Base-by-base conservation (phyloP, 2,888 invertebrate genomes). In the Tineola bisselliella region DNA sequence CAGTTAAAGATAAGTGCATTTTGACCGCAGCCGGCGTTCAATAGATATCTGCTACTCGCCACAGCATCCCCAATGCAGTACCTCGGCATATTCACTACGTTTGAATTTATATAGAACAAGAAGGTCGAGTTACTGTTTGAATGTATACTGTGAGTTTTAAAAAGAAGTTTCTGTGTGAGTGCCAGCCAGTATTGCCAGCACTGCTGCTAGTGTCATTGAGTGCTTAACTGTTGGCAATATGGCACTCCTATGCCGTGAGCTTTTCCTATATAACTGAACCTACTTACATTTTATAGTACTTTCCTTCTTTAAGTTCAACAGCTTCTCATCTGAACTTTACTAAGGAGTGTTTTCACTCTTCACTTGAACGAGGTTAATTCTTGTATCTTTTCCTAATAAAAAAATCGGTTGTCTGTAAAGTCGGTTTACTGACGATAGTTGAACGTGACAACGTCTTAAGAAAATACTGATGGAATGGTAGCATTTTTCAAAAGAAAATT, bases 1-100 rank as follows among this genome's bases (percentile, higher is more conserved):
- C 33, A 58, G 58, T 58, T 33, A 33, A 31, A 58, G 58, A 58
- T 58, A 58, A 58, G 58, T 58, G 58, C 58, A 58, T 58, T 58
- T 31, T 58, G 58, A 33, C 33, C 58, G 58, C 58, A 58, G 56
- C 56, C 56, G 56, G 56, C 56, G 56, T 30, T 56, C 56, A 30
- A 56, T 56, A 56, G 19, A 56, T 48, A 48, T 15, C n/a, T 10
- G 15, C 48, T 48, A 48, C n/a, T 2, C 12, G 3, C 10, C 48
- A 48, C 48, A 48, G 48, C n/a, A 48, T 48, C 6, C 15, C 3
- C n/a, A n/a, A 17, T 48, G 15, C 15, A 48, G 48, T 48, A 25
- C 2, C 25, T 4, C 25, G 6, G 6, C 25, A 2, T 25, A 4
- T 25, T 2, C 6, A 6, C 4, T 25, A 6, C 25, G 4, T 25